Evolutionary conservation across 1,140 invertebrate species (phyloP).

Genomic region (Neotoxoptera formosana): DNA sequence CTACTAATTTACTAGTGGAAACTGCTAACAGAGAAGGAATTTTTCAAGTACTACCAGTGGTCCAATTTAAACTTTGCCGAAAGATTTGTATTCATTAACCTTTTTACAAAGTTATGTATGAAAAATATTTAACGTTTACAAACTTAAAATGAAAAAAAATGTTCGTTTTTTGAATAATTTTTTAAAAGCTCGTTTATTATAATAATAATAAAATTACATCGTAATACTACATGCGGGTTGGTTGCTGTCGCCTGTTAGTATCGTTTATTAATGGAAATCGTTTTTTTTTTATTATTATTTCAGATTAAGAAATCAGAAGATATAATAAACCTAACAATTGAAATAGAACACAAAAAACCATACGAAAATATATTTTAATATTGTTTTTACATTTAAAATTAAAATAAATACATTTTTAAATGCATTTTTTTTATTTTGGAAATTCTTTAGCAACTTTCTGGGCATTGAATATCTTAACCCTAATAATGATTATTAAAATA

Average conservation of each 20-base stretch:
- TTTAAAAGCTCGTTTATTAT: no score
- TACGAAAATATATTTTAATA: not conserved
- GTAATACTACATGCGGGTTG: not conserved
- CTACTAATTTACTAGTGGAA: no score
- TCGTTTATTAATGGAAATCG: not conserved
- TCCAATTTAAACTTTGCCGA: not conserved
- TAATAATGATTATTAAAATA: not conserved
- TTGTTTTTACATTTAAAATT: not conserved
- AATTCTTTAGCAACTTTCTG: not conserved
- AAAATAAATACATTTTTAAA: not conserved
- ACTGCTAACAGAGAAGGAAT: no score
- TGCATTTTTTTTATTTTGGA: not conserved
- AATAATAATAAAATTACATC: no score
- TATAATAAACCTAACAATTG: not conserved
- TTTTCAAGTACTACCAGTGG: not conserved
- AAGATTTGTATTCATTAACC: not conserved
- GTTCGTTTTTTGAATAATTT: no score
- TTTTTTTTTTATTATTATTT: constrained; percentile 4
- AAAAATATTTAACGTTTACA: not conserved
- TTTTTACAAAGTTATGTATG: not conserved
- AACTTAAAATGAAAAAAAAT: no score
- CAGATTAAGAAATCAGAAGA: not conserved
- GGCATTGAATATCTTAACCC: not conserved
- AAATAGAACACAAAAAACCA: not conserved
- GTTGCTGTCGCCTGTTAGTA: not conserved